Base-by-base conservation (phyloP, 2,113 vertebrate species). In the Mustela nigripes region DNA sequence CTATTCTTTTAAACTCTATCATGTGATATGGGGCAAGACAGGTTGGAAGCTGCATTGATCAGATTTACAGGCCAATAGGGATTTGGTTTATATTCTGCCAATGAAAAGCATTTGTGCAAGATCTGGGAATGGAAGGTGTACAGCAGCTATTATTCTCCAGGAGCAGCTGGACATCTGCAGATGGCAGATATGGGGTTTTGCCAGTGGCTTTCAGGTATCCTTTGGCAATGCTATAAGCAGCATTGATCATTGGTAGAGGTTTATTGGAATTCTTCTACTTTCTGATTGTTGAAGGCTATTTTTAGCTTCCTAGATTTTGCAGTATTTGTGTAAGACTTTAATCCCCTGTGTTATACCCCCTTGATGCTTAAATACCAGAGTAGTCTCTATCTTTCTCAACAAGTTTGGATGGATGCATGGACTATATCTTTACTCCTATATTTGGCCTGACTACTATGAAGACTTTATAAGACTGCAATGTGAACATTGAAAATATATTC, bases 141-240 rank as follows among this genome's bases (percentile, higher is more conserved):
- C 84, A 73, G 73, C 63, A 50, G 28, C 18, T 36, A 14, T 45
- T 62, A 12, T 76, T 91, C 33, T 62, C 73, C 15, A 50, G 85
- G 76, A 87, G 63, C 88, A 97, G 91, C 89, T 97, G 91, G 73
- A 50, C 11, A 2, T 36, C 85, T 93, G 78, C 96, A 91, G 93
- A 95, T 95, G 95, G 93, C 48, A 79, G 67, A 33, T 1, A 3
- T 4, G 58, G 24, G 26, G 21, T 48, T 93, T 87, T 26, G 50
- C 53, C 91, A 74, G 33, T 26, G 45, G 18, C 36, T 56, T 94
- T 86, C n/a, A 19, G 4, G 53, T 45, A 45, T 82, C 81, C 26
- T 73, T 69, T 45, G 58, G 12, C 36, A 18, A 2, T 28, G 31
- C 48, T 79, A 5, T n/a, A 80, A 31, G n/a, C 12, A 45, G 28